These are phyloP conservation scores for Diglossa brunneiventris DNA, from an alignment of 2,113 vertebrate species.

Conservation along the genomic window DNA sequence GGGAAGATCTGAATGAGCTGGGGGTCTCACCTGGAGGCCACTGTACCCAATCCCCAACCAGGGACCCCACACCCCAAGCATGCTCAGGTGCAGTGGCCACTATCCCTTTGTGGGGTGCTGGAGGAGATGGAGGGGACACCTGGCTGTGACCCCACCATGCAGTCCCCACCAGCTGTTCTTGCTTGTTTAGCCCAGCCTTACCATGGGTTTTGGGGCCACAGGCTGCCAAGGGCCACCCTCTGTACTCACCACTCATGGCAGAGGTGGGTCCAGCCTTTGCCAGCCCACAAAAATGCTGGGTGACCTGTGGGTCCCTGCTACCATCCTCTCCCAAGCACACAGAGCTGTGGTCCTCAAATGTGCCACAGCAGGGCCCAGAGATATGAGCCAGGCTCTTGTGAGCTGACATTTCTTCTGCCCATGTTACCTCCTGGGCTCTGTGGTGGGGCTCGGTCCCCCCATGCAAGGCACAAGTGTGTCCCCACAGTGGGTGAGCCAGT, in stretches of 20 bases:
- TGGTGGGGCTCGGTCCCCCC: not conserved
- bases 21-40: not conserved
- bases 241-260: not conserved
- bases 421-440: accelerated
- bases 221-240: not conserved
- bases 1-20: accelerated
- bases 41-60: not conserved
- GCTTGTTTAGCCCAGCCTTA: not conserved
- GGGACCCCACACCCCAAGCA: not conserved
- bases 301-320: no score
- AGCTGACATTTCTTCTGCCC: not conserved
- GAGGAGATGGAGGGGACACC: not conserved
- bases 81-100: not conserved
- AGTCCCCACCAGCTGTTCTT: not conserved
- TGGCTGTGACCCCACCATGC: accelerated
- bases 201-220: not conserved
- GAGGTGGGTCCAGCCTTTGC: not conserved
- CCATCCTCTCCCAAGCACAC: accelerated
- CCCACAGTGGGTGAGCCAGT: accelerated
- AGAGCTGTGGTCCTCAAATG: not conserved
- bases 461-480: not conserved
- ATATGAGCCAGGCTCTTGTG: accelerated
- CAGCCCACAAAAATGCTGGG: accelerated
- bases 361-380: accelerated
- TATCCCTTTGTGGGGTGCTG: no score